Evolutionary conservation across 2,888 invertebrate genomes (phyloP).

Genomic region (Hemithea aestivaria): DNA sequence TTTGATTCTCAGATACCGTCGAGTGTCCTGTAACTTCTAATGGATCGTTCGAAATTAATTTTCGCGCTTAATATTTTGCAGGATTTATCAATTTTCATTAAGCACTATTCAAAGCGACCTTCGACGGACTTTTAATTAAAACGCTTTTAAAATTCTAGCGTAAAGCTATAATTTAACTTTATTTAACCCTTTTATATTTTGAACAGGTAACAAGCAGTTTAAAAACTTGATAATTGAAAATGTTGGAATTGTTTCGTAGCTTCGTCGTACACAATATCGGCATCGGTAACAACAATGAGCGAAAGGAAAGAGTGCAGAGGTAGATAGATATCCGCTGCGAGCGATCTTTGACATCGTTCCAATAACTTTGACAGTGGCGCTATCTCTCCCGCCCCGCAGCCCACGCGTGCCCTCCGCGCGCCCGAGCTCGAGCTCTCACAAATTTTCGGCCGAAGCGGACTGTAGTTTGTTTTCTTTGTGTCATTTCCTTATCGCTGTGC

Average conservation of each 20-base stretch:
- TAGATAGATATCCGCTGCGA: conserved; percentile 57
- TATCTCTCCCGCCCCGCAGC: conserved; percentile 40
- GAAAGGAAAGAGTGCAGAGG: conserved; percentile 46
- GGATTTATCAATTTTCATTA: conserved; percentile 33
- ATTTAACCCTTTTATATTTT: conserved; percentile 13
- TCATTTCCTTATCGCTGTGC: conserved; percentile 79
- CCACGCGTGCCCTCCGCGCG: conserved; percentile 32
- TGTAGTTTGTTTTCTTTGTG: conserved; percentile 78
- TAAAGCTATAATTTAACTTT: conserved; percentile 32
- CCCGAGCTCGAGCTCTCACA: conserved; percentile 44
- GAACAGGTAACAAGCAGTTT: conserved; percentile 8
- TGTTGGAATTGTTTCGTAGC: conserved; percentile 3
- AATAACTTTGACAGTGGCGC: conserved; percentile 67
- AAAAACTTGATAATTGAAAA: conserved; percentile 6
- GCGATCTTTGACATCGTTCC: conserved; percentile 70
- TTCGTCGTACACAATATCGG: conserved; percentile 2
- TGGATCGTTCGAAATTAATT: conserved; percentile 28
- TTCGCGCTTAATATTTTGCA: conserved; percentile 25
- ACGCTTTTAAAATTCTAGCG: conserved; percentile 39
- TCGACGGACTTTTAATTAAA: conserved; percentile 36
- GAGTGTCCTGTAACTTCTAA: conserved; percentile 21
- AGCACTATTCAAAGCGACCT: conserved; percentile 31
- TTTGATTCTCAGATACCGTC: conserved; percentile 22
- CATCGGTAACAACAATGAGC: conserved; percentile 11
- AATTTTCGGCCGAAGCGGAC: conserved; percentile 69